Base-by-base conservation (phyloP, 2,797 vertebrate genomes). In the Borostomias antarcticus region DNA sequence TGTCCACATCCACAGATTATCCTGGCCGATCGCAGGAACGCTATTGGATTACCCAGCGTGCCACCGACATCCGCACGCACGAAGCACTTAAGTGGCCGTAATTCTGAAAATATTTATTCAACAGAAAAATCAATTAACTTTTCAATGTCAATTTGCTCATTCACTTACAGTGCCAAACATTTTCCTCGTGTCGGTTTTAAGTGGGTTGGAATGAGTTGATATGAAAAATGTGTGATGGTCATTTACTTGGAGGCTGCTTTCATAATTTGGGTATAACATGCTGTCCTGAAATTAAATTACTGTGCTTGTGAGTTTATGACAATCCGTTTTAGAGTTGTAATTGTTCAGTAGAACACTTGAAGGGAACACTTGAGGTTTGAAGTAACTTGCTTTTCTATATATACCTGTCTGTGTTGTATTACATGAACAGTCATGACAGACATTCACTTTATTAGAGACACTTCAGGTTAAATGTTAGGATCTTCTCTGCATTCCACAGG, bases 41-140 rank as follows among this genome's bases (percentile, higher is more conserved):
- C 77, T 85, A 85, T 89, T 86, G 76, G 83, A 85, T 90, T 87
- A 90, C 85, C 0, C 40, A 10, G 68, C 75, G 76, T 69, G 76
- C 81, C 74, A 65, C 78, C 25, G 61, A 82, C 80, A 85, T 82
- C 77, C 74, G 74, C 50, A 72, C 54, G 53, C 77, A 62, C 61
- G 70, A 76, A 75, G 40, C 65, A 60, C 66, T 77, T 72, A 80
- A 86, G 82, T 75, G 71, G 62, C 66, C 26, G 23, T 82, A 82
- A 85, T 81, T 85, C 66, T 57, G 58, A 33, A 83, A 89, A 88
- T 86, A 83, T 87, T 84, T 73, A 82, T 71, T 74, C 74, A 83
- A 62, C 43, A 69, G 68, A 77, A 70, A 81, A 82, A 80, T 73
- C 52, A 50, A 67, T 81, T 72, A 75, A 68, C 70, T 72, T 78